phyloP scores from a whole-genome alignment of 2,797 vertebrate genomes.

The Gobio occitaniae region DNA sequence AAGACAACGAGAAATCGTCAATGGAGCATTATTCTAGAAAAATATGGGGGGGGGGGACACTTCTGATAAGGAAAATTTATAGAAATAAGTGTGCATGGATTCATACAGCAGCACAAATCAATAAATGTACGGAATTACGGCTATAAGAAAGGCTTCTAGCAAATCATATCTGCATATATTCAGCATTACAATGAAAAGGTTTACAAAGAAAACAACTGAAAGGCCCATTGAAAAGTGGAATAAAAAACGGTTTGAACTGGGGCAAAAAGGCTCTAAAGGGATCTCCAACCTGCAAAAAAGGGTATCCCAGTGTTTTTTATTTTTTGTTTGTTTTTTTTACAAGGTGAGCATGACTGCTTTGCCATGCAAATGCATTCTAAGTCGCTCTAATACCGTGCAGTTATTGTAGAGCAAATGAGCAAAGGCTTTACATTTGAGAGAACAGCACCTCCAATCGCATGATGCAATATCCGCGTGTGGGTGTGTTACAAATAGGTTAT shows the following conservation, averaged over 20 bases:
- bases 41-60: neutral
- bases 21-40: slow-evolving; percentile 25
- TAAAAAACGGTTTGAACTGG: slow-evolving; percentile 40
- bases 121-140: slow-evolving; percentile 65
- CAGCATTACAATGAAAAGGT: slow-evolving; percentile 52
- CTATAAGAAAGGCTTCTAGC: slow-evolving; percentile 67
- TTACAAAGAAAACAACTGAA: slow-evolving; percentile 13
- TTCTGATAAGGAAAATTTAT: neutral
- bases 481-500: slow-evolving; percentile 84
- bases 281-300: slow-evolving; percentile 72
- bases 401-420: slow-evolving; percentile 77
- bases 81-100: neutral
- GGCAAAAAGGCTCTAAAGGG: slow-evolving; percentile 50
- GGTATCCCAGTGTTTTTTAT: slow-evolving; percentile 75
- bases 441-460: slow-evolving; percentile 65
- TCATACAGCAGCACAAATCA: neutral
- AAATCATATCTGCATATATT: slow-evolving; percentile 67
- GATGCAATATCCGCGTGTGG: slow-evolving; percentile 76
- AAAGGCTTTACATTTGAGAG: slow-evolving; percentile 58
- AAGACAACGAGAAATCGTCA: slow-evolving; percentile 27
- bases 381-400: slow-evolving; percentile 75
- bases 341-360: slow-evolving; percentile 78
- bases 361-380: slow-evolving; percentile 81
- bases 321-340: slow-evolving; percentile 73
- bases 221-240: slow-evolving; percentile 17